A percentile compares a stretch with the other conserved stretches of the same genome.
Conservation (phyloP, 2,113 vertebrate genomes). For the Pachyramphus minor region DNA sequence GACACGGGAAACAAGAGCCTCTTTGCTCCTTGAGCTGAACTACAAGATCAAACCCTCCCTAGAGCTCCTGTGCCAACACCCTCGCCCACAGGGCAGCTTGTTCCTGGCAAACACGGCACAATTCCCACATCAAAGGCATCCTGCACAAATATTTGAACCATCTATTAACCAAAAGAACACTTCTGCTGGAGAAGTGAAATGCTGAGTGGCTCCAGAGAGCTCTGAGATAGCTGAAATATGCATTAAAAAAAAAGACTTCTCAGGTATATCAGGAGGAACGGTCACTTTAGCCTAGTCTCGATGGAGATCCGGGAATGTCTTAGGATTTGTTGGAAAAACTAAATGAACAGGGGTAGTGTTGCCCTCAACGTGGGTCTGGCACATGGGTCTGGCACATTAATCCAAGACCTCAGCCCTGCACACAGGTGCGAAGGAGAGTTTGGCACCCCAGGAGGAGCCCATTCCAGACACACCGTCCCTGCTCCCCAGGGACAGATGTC, state of each 20-base stretch:
- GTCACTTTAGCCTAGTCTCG: not conserved
- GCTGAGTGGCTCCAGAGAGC: not conserved
- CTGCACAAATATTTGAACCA: not conserved
- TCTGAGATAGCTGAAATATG: not conserved
- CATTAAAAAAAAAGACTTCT: not conserved
- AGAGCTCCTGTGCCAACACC: not conserved
- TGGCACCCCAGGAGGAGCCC: not conserved
- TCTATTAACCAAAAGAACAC: not conserved
- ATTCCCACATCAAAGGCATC: not conserved
- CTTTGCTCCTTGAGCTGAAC: not conserved
- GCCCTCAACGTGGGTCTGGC: fast-evolving
- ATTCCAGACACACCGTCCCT: not conserved
- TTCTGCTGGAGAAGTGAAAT: not conserved
- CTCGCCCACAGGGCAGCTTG: not conserved
- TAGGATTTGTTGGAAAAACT: not conserved
- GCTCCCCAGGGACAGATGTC: not conserved
- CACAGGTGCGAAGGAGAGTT: fast-evolving
- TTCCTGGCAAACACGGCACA: not conserved
- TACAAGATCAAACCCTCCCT: not conserved
- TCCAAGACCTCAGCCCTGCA: not conserved
- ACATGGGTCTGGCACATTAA: not conserved
- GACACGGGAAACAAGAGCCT: not conserved
- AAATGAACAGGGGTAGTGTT: fast-evolving
- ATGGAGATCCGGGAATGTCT: not conserved
- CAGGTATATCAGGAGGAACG: not conserved